Base-by-base conservation (phyloP, 2,797 vertebrate genomes). In the Eremophila alpestris region DNA sequence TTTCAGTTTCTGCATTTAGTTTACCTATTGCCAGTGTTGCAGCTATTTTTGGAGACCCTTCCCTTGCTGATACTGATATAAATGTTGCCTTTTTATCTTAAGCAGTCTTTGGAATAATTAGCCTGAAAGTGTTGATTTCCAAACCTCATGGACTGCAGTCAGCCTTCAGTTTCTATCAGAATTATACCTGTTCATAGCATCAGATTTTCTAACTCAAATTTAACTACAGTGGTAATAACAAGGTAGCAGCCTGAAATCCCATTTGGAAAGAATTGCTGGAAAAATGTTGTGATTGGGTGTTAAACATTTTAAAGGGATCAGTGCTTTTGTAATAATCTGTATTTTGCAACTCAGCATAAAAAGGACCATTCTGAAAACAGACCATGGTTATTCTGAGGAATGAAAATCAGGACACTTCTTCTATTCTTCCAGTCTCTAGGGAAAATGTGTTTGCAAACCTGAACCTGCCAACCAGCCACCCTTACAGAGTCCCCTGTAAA, bases 311-410 rank as follows among this genome's bases (percentile, higher is more conserved):
- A 11, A 73, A 48, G 20, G 10, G 46, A 19, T 21, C 11, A 13
- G 11, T 46, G 52, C 41, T 73, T 84, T 83, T 59, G 12, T 56
- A 45, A 51, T 68, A 49, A 75, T 27, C 16, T 36, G 7, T 75
- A 9, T 65, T 92, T 88, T 89, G 81, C 63, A 92, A 48, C 48
- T 76, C 22, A 2, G 49, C 70, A 38, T 82, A 59, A 90, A 87
- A 94, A 90, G 46, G 89, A 91, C 93, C 95, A 95, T 96, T 96
- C 96, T 96, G 93, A 94, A 96, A 96, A 87, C 87, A 92, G 94
- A 51, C 48, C 3, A 1, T 24, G 27, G 40, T 82, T 95, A 63
- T 73, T 84, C 59, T 52, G 58, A 77, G 45, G 56, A 83, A 22
- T 24, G 23, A 69, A 83, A 86, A 75, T 43, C 3, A 3, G 58